Conservation (phyloP, 2,888 invertebrate species). For the Hyles lineata region DNA sequence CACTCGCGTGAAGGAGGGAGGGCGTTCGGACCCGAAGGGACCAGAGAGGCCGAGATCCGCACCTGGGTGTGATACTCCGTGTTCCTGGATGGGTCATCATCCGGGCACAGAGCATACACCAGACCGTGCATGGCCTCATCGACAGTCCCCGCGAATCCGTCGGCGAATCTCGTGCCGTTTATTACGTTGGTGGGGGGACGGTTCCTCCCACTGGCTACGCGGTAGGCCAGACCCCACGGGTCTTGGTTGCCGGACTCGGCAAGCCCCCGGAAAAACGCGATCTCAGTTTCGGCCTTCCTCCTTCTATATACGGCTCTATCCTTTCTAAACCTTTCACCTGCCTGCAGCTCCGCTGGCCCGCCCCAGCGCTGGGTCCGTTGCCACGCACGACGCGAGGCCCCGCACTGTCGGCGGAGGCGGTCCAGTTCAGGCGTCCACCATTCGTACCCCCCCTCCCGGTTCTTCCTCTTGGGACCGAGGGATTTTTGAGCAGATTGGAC, state of each 20-base stretch:
- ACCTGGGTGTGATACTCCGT: slow-evolving; percentile 41
- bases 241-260: slow-evolving; percentile 39
- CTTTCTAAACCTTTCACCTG: neutral
- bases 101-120: slow-evolving; percentile 45
- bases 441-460: slow-evolving; percentile 4
- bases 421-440: slow-evolving; percentile 36
- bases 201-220: slow-evolving; percentile 37
- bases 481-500: neutral
- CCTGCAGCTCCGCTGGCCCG: neutral
- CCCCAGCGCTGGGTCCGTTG: neutral
- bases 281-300: slow-evolving; percentile 18
- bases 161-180: slow-evolving; percentile 31
- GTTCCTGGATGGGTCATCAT: slow-evolving; percentile 40
- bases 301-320: neutral
- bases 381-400: slow-evolving; percentile 22
- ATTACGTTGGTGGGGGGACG: slow-evolving; percentile 41
- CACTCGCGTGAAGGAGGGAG: slow-evolving; percentile 32
- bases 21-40: slow-evolving; percentile 38
- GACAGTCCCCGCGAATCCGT: slow-evolving; percentile 31
- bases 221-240: slow-evolving; percentile 44
- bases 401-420: neutral
- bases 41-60: slow-evolving; percentile 36
- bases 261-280: neutral
- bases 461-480: neutral
- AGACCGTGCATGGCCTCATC: slow-evolving; percentile 38